Percentiles rank a stretch among this genome's conserved stretches.
Conservation (phyloP, 2,888 invertebrate genomes). For the Tinea semifulvella region DNA sequence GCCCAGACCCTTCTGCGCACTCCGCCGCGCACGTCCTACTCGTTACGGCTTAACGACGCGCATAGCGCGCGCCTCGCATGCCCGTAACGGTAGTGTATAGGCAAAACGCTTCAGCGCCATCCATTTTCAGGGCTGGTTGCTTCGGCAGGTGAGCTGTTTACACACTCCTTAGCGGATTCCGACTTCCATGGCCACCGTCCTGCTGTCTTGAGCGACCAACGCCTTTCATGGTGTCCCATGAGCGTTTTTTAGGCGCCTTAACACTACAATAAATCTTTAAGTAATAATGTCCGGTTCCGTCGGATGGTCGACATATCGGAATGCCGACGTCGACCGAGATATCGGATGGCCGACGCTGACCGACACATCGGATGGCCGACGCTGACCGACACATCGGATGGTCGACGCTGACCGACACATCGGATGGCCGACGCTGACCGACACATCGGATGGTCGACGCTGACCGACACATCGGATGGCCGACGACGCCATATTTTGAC, state of each 20-base stretch:
- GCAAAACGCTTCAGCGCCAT: slow-evolving; percentile 67
- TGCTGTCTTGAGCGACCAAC: slow-evolving; percentile 72
- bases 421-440: too few species aligned
- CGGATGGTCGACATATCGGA: too few species aligned
- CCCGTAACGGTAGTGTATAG: slow-evolving; percentile 56
- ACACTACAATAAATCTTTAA: too few species aligned
- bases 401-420: too few species aligned
- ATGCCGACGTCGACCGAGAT: too few species aligned
- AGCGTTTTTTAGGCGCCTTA: slow-evolving; percentile 73
- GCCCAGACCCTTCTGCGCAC: slow-evolving; percentile 70
- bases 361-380: too few species aligned
- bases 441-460: too few species aligned
- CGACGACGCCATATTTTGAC: too few species aligned
- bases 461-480: too few species aligned
- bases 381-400: too few species aligned
- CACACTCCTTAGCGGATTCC: slow-evolving; percentile 70
- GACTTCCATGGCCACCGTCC: slow-evolving; percentile 81
- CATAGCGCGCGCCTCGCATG: slow-evolving; percentile 28
- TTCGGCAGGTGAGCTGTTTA: slow-evolving; percentile 71
- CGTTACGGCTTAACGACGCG: slow-evolving; percentile 61
- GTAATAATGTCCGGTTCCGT: too few species aligned
- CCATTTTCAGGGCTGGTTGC: slow-evolving; percentile 74
- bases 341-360: too few species aligned
- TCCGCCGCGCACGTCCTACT: slow-evolving; percentile 60
- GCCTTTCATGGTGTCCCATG: slow-evolving; percentile 41